Evolutionary conservation across 2,113 vertebrate genomes (phyloP).

Genomic region (Proterorhinus semilunaris): DNA sequence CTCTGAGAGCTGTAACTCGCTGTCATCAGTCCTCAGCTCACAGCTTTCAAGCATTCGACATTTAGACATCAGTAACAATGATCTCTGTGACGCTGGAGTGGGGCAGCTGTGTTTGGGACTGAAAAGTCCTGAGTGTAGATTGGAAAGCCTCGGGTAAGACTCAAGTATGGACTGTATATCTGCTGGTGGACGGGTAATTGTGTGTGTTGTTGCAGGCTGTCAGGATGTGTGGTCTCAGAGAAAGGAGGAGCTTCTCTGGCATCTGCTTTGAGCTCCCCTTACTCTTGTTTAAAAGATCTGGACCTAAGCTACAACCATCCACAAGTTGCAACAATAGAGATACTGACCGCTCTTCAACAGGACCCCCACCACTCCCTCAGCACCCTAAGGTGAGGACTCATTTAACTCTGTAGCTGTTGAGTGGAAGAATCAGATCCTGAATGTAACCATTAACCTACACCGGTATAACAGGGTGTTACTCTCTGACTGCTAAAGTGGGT

Average conservation of each 20-base stretch:
- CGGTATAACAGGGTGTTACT: too few relatives aligned
- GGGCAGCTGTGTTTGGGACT: neutral
- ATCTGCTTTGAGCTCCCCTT: neutral
- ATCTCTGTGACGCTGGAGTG: conserved; percentile 1
- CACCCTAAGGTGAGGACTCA: neutral
- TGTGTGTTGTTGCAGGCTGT: neutral
- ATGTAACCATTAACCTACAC: too few relatives aligned
- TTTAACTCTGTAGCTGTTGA: too few relatives aligned
- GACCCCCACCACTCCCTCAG: neutral
- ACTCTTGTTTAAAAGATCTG: neutral
- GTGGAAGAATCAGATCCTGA: too few relatives aligned
- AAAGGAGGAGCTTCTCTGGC: neutral
- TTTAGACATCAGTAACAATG: conserved; percentile 20
- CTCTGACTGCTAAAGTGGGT: too few relatives aligned
- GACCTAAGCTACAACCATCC: conserved; percentile 1
- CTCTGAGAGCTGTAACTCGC: neutral
- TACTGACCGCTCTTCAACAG: neutral
- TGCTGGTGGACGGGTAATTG: neutral
- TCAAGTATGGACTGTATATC: neutral
- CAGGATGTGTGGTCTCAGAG: conserved; percentile 5
- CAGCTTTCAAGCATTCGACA: conserved; percentile 8
- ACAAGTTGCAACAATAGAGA: neutral
- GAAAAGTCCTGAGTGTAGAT: neutral
- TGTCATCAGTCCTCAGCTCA: conserved; percentile 13
- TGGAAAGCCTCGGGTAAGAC: neutral